Conservation (phyloP, 53 echinoderm and acorn worm species). For the Hippasteria phrygiana region DNA sequence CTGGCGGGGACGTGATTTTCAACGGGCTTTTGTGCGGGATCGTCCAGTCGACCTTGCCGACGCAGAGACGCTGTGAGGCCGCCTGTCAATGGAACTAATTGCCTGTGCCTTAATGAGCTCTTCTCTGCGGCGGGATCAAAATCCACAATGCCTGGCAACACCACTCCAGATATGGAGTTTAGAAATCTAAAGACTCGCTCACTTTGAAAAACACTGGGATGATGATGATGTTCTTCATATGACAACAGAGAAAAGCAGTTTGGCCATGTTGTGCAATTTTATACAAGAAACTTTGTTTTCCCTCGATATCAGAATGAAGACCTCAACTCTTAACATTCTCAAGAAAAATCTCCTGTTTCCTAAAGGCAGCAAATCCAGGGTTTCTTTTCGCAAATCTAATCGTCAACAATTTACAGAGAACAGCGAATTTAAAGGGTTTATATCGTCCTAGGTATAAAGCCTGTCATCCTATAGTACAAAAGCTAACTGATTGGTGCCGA, state of each 20-base stretch:
- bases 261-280: neutral
- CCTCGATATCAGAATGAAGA: too few relatives aligned
- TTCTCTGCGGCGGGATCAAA: constrained; percentile 6
- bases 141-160: neutral
- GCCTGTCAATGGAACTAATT: constrained; percentile 53
- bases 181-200: neutral
- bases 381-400: neutral
- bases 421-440: too few relatives aligned
- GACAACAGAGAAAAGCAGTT: neutral
- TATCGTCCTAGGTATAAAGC: too few relatives aligned
- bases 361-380: too few relatives aligned
- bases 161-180: neutral
- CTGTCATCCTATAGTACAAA: too few relatives aligned
- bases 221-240: neutral
- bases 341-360: too few relatives aligned
- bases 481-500: too few relatives aligned
- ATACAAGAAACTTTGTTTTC: too few relatives aligned
- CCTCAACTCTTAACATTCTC: too few relatives aligned
- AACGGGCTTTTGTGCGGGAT: constrained; percentile 3
- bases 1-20: neutral
- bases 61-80: neutral
- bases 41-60: constrained; percentile 37
- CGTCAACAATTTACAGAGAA: neutral
- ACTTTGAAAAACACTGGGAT: neutral
- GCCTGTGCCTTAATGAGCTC: constrained; percentile 46